Evolutionary conservation across 2,888 invertebrate genomes (phyloP), one percentile per base, ranked within the genome.

Genomic region (Girardia tigrina): DNA sequence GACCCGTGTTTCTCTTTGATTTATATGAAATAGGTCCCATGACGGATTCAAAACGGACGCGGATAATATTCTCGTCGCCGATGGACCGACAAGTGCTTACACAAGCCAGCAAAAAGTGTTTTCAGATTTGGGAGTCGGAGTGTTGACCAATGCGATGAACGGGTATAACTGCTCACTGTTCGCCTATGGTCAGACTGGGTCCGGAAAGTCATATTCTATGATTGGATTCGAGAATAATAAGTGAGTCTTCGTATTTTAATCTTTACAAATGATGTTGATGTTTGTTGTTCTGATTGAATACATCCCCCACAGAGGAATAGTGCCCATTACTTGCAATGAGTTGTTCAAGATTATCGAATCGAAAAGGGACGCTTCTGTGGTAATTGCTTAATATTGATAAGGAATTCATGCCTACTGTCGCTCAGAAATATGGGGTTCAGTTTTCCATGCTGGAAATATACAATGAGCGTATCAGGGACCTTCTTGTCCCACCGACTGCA

Each of bases 21-120:
- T n/a, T n/a, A n/a, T n/a, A n/a, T n/a, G n/a, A n/a, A n/a, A n/a
- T 26, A 84, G 84, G 84, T 84, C 84, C 27, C 84, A 84, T 78
- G 84, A 84, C 79, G 83, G 83, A 1, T 84, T 81, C 78, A 73
- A 26, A 0, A 80, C 79, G 70, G 71, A 78, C 26, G 76, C 78
- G 1, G 80, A 82, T 74, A 83, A 83, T 14, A 77, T 81, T 1
- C 73, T 81, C 42, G 82, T 81, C 26, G 79, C 82, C 0, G 76
- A 76, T 1, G 14, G 75, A 23, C 74, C 79, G 4, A 81, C 81
- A 16, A 80, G 80, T 4, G 80, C 79, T 0, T 84, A 84, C 78
- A 82, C 84, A 42, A 82, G 82, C 78, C 84, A 84, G 78, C 77
- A 80, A 28, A 79, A 77, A n/a, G 84, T 84, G 42, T 84, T 83